phyloP scores from a whole-genome alignment of 1,140 invertebrate species.

The Drosophila auraria region DNA sequence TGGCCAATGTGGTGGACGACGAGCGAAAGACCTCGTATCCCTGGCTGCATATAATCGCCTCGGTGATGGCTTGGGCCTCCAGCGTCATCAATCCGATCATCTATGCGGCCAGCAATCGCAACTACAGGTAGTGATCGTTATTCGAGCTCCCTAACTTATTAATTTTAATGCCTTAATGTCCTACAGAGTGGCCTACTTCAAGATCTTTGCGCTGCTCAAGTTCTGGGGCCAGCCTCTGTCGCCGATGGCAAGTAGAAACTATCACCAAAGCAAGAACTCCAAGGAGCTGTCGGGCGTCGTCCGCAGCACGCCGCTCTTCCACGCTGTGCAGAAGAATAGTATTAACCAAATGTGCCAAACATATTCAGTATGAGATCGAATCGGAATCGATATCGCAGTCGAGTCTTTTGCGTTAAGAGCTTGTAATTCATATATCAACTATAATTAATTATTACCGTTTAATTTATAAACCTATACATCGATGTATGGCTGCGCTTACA shows the following conservation, averaged over 20 bases:
- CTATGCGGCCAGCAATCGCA: conserved; percentile 93
- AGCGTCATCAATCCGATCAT: conserved; percentile 95
- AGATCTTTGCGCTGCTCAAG: conserved; percentile 77
- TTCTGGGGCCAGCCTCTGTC: conserved; percentile 83
- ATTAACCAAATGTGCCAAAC: conserved; percentile 84
- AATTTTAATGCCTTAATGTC: not conserved
- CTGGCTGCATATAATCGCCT: conserved; percentile 91
- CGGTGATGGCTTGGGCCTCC: conserved; percentile 93
- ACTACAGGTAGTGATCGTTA: conserved; percentile 87
- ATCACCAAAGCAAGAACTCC: conserved; percentile 83
- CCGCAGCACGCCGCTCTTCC: conserved; percentile 81
- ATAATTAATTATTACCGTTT: conserved; percentile 59
- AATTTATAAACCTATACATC: conserved; percentile 50
- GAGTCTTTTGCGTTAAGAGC: conserved; percentile 57
- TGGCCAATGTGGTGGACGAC: conserved; percentile 94
- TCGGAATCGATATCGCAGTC: conserved; percentile 7
- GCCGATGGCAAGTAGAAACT: conserved; percentile 83
- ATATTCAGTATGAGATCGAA: conserved; percentile 80
- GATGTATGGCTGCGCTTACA: conserved; percentile 37
- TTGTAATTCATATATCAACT: conserved; percentile 36
- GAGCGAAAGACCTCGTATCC: conserved; percentile 88
- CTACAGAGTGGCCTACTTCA: conserved; percentile 77
- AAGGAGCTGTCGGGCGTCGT: conserved; percentile 80
- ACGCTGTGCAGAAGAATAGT: conserved; percentile 78
- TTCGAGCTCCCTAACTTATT: not conserved